A percentile compares a stretch with the other conserved stretches of the same genome.
Evolutionary conservation across 2,113 vertebrate genomes (phyloP).

Genomic region (Pomatorhinus ruficollis): DNA sequence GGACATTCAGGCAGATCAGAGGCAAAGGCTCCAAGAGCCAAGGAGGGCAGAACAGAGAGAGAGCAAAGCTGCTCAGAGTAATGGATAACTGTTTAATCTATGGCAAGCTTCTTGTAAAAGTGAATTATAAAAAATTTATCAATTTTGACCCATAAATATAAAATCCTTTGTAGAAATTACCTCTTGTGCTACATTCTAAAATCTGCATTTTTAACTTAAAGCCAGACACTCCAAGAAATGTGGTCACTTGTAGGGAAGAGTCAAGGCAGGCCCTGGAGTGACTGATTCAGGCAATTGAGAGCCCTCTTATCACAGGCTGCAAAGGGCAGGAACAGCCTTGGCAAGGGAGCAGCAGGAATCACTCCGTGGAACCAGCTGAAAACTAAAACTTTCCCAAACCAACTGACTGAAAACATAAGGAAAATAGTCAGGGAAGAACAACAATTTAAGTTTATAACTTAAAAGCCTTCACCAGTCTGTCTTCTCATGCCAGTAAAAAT

Average conservation of each 20-base stretch:
- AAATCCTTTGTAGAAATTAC: constrained; percentile 41
- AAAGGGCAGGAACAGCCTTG: background rate
- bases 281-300: background rate
- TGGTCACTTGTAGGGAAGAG: background rate
- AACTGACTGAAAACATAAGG: background rate
- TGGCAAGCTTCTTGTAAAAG: constrained; percentile 23
- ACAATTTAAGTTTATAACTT: background rate
- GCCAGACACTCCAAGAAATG: background rate
- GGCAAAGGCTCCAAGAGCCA: background rate
- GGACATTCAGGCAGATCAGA: background rate
- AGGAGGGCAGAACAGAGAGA: background rate
- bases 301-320: background rate
- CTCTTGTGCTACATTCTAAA: constrained; percentile 8
- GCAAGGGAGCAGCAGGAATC: background rate
- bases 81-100: constrained; percentile 38
- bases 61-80: background rate
- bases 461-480: background rate
- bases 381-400: background rate
- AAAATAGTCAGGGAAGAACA: background rate
- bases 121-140: constrained; percentile 58
- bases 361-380: background rate
- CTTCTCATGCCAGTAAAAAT: background rate
- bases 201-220: constrained; percentile 55
- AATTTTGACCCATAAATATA: constrained; percentile 51
- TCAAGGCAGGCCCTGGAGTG: background rate